Conservation (phyloP, 2,888 invertebrate genomes). For the Bellardia bayeri region DNA sequence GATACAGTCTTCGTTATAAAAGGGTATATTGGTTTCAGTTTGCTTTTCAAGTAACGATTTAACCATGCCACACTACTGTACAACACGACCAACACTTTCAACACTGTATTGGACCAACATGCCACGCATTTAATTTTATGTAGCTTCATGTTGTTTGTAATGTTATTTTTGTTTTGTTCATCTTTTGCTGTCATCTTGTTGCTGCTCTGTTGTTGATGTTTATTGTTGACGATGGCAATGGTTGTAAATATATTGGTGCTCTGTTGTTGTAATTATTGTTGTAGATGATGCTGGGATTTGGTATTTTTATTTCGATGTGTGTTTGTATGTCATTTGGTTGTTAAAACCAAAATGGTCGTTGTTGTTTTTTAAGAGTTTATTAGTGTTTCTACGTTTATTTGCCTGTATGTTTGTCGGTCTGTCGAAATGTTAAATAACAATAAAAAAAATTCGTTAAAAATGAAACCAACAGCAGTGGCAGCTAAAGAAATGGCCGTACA, state of each 20-base stretch:
- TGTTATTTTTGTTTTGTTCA: constrained; percentile 8
- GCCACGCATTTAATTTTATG: constrained; percentile 44
- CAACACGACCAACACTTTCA: background rate
- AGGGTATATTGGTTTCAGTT: too few species aligned
- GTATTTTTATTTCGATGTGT: constrained; percentile 12
- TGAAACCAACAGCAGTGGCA: background rate
- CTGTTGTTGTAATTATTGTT: constrained; percentile 32
- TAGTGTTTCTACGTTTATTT: constrained; percentile 32
- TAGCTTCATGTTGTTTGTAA: constrained; percentile 7
- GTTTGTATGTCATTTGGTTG: constrained; percentile 37
- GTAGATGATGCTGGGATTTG: constrained; percentile 19
- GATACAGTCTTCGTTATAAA: too few species aligned
- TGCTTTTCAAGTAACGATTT: too few species aligned
- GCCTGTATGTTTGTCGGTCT: constrained; percentile 1
- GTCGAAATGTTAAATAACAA: constrained; percentile 59
- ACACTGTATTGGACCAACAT: constrained; percentile 35
- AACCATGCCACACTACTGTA: constrained; percentile 4
- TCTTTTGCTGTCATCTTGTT: constrained; percentile 34
- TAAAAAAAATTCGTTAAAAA: constrained; percentile 33
- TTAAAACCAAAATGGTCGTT: constrained; percentile 45
- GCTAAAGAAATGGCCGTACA: constrained; percentile 15
- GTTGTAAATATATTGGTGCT: constrained; percentile 43
- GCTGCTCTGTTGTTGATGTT: constrained; percentile 47
- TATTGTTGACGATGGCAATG: constrained; percentile 53
- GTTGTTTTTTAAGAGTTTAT: constrained; percentile 58